Conservation (phyloP, 2,888 invertebrate species). For the Syrphus vitripennis region DNA sequence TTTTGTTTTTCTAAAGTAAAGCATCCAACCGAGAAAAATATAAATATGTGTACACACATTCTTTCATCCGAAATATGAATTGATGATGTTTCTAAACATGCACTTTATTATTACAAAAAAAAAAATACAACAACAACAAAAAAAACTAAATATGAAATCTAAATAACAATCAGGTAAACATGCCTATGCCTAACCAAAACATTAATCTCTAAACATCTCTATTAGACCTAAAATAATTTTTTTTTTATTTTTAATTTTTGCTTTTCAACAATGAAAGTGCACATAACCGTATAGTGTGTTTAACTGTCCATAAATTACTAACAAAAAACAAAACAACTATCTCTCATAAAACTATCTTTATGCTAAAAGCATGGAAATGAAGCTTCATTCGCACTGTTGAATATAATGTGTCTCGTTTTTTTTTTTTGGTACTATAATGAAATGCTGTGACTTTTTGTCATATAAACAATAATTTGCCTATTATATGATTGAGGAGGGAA, state of each 20-base stretch:
- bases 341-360: neutral
- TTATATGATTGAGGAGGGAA: conserved; percentile 8
- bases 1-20: neutral
- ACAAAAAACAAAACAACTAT: neutral
- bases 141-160: conserved; percentile 19
- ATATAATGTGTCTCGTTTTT: too few relatives aligned
- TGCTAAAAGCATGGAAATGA: conserved; percentile 28
- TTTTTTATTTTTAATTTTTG: neutral
- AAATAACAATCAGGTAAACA: conserved; percentile 48
- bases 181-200: conserved; percentile 62
- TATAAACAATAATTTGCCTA: conserved; percentile 59
- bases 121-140: neutral
- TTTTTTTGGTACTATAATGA: conserved; percentile 33
- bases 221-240: conserved; percentile 29
- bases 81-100: conserved; percentile 54
- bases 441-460: conserved; percentile 62
- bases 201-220: conserved; percentile 70
- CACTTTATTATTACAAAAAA: conserved; percentile 50
- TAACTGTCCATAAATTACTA: conserved; percentile 68
- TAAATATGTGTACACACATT: conserved; percentile 35
- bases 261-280: conserved; percentile 53
- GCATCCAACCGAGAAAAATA: conserved; percentile 59
- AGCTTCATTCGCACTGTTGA: conserved; percentile 59
- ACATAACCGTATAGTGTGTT: conserved; percentile 68
- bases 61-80: conserved; percentile 24